These are phyloP conservation scores for Drosophila meridionalis DNA, from an alignment of 2,888 invertebrate genomes.

Conservation along the genomic window DNA sequence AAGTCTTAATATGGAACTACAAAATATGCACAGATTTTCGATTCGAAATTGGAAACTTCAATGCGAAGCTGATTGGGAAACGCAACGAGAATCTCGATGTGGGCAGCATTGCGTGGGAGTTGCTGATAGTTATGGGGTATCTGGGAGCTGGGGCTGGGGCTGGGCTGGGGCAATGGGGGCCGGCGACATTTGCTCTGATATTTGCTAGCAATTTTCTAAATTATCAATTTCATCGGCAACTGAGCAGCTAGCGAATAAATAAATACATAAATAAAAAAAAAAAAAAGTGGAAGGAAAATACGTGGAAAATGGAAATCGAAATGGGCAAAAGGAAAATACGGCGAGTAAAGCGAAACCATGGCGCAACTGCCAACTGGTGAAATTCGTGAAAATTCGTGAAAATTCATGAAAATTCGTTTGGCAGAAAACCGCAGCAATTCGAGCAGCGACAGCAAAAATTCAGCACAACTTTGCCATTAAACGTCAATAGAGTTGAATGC, in stretches of 20 bases:
- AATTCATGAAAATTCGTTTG: constrained; percentile 42
- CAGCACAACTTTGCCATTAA: constrained; percentile 76
- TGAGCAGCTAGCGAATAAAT: constrained; percentile 61
- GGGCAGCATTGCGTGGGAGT: background rate
- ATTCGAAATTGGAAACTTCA: constrained; percentile 4
- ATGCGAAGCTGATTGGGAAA: constrained; percentile 21
- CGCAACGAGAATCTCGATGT: constrained; percentile 28
- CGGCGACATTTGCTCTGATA: constrained; percentile 52
- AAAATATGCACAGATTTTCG: background rate
- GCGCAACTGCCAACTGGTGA: constrained; percentile 63
- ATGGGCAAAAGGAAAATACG: background rate
- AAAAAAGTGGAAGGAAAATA: constrained; percentile 34
- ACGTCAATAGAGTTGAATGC: constrained; percentile 63
- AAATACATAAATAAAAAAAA: constrained; percentile 58
- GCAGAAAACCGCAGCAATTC: constrained; percentile 54
- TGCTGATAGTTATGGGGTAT: background rate
- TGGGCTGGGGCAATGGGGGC: background rate
- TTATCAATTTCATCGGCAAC: constrained; percentile 76
- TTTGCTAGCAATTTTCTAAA: constrained; percentile 75
- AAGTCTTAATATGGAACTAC: background rate
- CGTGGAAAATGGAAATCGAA: constrained; percentile 51
- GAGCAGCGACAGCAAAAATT: constrained; percentile 48
- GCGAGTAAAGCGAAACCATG: constrained; percentile 9
- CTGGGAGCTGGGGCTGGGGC: background rate
- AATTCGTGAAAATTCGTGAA: constrained; percentile 59